Conservation (phyloP, 2,797 vertebrate genomes). For the Poeciliopsis turneri region DNA sequence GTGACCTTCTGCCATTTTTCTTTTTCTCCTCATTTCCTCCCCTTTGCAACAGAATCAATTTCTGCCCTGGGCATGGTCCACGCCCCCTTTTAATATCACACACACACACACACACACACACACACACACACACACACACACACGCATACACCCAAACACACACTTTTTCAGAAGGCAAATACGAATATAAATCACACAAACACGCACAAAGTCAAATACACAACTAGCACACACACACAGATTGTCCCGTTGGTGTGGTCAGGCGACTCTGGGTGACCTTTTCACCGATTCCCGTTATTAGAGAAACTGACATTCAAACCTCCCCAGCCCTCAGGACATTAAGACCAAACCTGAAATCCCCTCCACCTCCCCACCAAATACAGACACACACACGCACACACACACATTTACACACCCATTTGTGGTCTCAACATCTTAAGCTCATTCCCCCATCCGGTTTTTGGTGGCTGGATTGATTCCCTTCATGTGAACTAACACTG, state of each 20-base stretch:
- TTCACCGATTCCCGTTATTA: constrained; percentile 84
- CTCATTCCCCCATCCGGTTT: background rate
- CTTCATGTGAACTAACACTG: background rate
- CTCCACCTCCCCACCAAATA: constrained; percentile 15
- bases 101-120: constrained; percentile 11
- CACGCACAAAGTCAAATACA: constrained; percentile 12
- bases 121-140: constrained; percentile 18
- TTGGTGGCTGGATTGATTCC: background rate
- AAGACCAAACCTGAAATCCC: constrained; percentile 53
- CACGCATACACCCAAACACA: constrained; percentile 19
- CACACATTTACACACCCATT: constrained; percentile 8
- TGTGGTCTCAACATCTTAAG: background rate
- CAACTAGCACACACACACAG: constrained; percentile 24
- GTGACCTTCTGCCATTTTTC: constrained; percentile 74
- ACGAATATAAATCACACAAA: constrained; percentile 47
- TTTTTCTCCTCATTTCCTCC: constrained; percentile 81
- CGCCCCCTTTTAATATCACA: constrained; percentile 35
- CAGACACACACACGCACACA: background rate
- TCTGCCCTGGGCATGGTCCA: constrained; percentile 70
- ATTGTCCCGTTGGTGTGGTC: constrained; percentile 62
- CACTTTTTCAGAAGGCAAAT: constrained; percentile 45
- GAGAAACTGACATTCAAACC: constrained; percentile 85
- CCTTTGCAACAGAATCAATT: constrained; percentile 76
- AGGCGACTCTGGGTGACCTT: constrained; percentile 81
- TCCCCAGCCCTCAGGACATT: constrained; percentile 76